A percentile compares a stretch with the other conserved stretches of the same genome.
phyloP scores from a whole-genome alignment of 2,113 vertebrate species.

The Ranitomeya imitator region DNA sequence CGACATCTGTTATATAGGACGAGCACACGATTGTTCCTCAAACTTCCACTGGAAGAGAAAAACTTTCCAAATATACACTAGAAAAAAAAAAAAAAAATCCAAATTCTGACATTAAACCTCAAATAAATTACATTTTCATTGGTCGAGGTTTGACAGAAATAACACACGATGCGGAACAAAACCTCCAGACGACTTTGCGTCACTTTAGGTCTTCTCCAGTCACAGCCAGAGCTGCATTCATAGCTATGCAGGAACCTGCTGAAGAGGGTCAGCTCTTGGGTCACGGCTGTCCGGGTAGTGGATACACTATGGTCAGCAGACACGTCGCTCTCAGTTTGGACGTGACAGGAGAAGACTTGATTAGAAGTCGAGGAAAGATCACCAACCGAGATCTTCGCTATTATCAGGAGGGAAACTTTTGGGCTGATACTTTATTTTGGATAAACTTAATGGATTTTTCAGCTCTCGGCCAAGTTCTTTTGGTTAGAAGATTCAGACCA shows the following conservation, averaged over 20 bases:
- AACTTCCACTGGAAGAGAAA: background rate
- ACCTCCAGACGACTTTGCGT: background rate
- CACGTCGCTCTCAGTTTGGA: background rate
- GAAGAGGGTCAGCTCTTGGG: too few species aligned
- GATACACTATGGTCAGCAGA: background rate
- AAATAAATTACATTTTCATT: slow-evolving; percentile 3
- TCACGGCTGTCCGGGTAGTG: too few species aligned
- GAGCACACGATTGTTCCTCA: background rate
- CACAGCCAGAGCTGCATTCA: background rate
- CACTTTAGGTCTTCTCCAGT: background rate
- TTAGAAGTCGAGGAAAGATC: background rate
- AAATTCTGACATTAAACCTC: background rate
- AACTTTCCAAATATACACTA: background rate
- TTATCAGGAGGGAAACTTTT: too few species aligned
- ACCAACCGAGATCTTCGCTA: background rate
- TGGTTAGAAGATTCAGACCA: too few species aligned
- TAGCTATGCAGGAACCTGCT: too few species aligned
- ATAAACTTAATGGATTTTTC: too few species aligned
- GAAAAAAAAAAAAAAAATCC: background rate
- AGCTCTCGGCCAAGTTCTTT: too few species aligned
- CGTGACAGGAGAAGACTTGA: background rate
- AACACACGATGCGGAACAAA: background rate
- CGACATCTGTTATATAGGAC: background rate
- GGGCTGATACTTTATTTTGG: too few species aligned
- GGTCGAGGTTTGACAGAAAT: background rate